These are phyloP conservation scores for Heliconius hortense DNA, from an alignment of 2,888 invertebrate genomes.

Conservation along the genomic window DNA sequence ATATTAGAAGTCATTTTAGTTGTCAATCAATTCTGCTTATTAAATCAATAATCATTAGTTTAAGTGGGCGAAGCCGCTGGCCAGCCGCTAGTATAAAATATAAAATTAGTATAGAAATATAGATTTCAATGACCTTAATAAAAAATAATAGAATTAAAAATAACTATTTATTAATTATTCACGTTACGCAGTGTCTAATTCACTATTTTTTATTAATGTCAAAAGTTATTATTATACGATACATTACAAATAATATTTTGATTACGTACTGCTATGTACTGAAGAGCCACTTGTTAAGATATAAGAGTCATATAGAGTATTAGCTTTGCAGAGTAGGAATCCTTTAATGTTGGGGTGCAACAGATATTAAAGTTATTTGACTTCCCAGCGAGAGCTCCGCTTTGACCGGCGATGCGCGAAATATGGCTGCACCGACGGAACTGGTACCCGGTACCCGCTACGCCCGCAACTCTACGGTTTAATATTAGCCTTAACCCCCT, in stretches of 20 bases:
- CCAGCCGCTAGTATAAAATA: no score
- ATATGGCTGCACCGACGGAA: slow-evolving; percentile 63
- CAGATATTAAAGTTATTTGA: slow-evolving; percentile 54
- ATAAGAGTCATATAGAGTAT: slow-evolving; percentile 28
- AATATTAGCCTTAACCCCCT: slow-evolving; percentile 52
- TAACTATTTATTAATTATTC: no score
- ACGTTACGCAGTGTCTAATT: not conserved
- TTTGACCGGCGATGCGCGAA: slow-evolving; percentile 69
- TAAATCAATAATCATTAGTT: no score
- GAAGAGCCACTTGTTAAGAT: slow-evolving; percentile 30
- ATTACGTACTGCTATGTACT: not conserved
- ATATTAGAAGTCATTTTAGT: no score
- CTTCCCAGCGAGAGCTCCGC: slow-evolving; percentile 49
- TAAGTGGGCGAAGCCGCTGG: no score
- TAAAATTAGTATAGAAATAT: no score
- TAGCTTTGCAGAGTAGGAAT: slow-evolving; percentile 28
- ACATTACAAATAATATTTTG: not conserved
- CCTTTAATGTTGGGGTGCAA: slow-evolving; percentile 39
- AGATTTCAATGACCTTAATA: no score
- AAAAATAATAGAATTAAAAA: no score
- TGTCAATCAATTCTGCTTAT: no score
- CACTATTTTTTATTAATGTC: not conserved
- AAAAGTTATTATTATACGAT: not conserved
- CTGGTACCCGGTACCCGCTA: slow-evolving; percentile 44
- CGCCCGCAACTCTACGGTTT: slow-evolving; percentile 47